phyloP scores from a whole-genome alignment of 2,113 vertebrate species.

The Sylvietta virens region DNA sequence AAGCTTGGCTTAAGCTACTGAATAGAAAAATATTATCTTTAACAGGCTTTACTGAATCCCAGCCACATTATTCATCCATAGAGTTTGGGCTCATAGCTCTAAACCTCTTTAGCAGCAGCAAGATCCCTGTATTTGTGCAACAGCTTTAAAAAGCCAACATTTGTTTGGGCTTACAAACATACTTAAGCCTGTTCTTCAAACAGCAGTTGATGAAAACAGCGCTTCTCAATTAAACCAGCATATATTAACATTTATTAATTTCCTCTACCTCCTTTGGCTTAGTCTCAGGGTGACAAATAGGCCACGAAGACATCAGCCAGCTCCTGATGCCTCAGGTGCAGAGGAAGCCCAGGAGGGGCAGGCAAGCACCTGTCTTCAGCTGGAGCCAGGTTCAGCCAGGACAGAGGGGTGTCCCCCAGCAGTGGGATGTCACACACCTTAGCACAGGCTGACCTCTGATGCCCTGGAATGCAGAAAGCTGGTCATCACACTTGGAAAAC shows the following conservation, averaged over 20 bases:
- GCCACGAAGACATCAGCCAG: not conserved
- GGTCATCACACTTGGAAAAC: not conserved
- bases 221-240: slow-evolving; percentile 48
- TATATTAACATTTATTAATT: slow-evolving; percentile 52
- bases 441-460: not conserved
- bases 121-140: slow-evolving; percentile 39
- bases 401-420: not conserved
- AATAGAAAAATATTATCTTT: not conserved
- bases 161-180: slow-evolving; percentile 53
- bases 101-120: slow-evolving; percentile 3
- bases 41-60: not conserved
- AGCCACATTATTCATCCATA: not conserved
- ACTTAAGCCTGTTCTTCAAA: slow-evolving; percentile 52
- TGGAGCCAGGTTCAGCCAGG: not conserved
- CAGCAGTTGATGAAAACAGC: slow-evolving; percentile 36
- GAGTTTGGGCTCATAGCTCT: slow-evolving; percentile 2
- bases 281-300: not conserved
- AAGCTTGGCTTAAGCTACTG: not conserved
- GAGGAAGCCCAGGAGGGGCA: not conserved
- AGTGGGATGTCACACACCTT: accelerated
- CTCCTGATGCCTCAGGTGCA: accelerated
- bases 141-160: slow-evolving; percentile 53
- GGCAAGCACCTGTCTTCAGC: accelerated
- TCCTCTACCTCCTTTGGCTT: not conserved
- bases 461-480: not conserved